Evolutionary conservation across 2,888 invertebrate genomes (phyloP).

Genomic region (Ditula angustiorana): DNA sequence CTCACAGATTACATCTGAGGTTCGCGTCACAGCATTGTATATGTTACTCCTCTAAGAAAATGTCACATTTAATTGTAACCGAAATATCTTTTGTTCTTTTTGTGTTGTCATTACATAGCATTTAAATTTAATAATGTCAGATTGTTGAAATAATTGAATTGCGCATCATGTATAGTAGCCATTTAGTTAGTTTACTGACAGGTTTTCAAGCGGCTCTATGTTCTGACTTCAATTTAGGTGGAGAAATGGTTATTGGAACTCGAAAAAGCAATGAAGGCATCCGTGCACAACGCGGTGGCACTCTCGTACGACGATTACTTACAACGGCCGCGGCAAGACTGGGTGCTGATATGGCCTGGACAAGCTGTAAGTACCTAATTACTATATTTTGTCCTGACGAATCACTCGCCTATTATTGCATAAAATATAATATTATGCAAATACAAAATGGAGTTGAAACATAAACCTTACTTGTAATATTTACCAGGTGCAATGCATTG

Average conservation of each 20-base stretch:
- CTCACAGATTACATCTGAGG: too few species aligned
- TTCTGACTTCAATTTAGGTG: conserved; percentile 70
- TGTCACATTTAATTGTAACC: too few species aligned
- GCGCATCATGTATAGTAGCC: too few species aligned
- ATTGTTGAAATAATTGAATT: too few species aligned
- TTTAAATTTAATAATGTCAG: too few species aligned
- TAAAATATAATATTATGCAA: neutral
- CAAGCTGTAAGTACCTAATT: conserved; percentile 87
- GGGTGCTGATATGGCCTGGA: conserved; percentile 97
- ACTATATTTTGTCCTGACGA: neutral
- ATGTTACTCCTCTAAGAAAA: too few species aligned
- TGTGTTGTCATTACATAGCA: too few species aligned
- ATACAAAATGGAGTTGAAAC: neutral
- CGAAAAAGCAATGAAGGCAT: conserved; percentile 94
- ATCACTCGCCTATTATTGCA: neutral
- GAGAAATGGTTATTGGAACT: conserved; percentile 98
- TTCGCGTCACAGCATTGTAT: too few species aligned
- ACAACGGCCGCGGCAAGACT: conserved; percentile 87
- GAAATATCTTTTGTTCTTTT: neutral
- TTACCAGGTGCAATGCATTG: conserved; percentile 90
- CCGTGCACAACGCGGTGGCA: conserved; percentile 90
- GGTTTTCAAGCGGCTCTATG: neutral
- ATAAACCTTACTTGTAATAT: neutral
- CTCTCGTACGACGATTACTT: conserved; percentile 90
- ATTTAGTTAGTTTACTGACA: neutral